Base-by-base conservation (phyloP, 2,888 invertebrate species). In the Chalcosyrphus nemorum region DNA sequence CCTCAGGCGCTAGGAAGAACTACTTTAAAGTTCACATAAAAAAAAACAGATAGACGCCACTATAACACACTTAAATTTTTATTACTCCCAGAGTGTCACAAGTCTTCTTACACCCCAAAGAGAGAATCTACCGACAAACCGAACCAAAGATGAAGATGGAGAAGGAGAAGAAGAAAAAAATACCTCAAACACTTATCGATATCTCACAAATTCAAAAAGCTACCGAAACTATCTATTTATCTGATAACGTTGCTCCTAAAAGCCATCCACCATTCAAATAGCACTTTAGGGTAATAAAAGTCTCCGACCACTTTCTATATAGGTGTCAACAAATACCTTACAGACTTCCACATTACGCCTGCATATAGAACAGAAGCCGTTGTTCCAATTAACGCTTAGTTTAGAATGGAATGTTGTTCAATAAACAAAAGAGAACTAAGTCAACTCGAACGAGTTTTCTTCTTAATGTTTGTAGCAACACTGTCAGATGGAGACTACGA, bases 341-440 rank as follows among this genome's bases (percentile, higher is more conserved):
- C 71, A n/a, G 47, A 72, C 82, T 76, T 77, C 72, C 66, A 82
- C 15, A 54, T 72, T 81, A 82, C 76, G 66, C 77, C 66, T 52
- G 38, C 38, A 52, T 61, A 75, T 61, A 75, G 52, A 76, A 70
- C 81, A 71, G 77, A 72, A 77, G 81, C 72, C 68, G 32, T 66
- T 56, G 47, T 75, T 54, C 56, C 59, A 81, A 81, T 81, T 81
- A 81, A 71, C 50, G 65, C 71, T 81, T 57, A 47, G 68, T 71
- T 81, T 65, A 24, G 59, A 77, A 52, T 45, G 68, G 71, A 82
- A 82, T 77, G 77, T 41, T 66, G 54, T 66, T 59, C 59, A 45
- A 54, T 47, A 70, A 70, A 41, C 74, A 52, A 57, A 63, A 27
- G 24, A 24, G 21, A 57, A 47, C 29, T 45, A 43, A 65, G 41